Conservation (phyloP, 2,888 invertebrate species). For the Nomada fucata region DNA sequence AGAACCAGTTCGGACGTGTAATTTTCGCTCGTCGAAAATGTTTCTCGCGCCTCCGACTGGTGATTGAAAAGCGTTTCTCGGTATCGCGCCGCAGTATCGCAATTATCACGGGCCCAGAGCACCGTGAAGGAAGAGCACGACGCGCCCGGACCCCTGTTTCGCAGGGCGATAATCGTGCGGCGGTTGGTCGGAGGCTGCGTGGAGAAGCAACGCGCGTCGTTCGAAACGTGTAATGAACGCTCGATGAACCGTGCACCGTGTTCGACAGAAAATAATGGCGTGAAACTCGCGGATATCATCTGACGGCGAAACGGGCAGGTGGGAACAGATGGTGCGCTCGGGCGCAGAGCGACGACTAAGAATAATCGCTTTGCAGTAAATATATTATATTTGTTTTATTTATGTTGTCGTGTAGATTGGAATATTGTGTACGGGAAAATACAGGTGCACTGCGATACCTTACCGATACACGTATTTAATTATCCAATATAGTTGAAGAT, state of each 20-base stretch:
- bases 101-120: constrained; percentile 49
- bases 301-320: neutral
- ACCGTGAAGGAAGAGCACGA: constrained; percentile 31
- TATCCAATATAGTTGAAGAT: no score
- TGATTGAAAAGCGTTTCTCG: constrained; percentile 59
- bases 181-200: constrained; percentile 9
- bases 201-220: neutral
- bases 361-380: no score
- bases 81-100: constrained; percentile 42
- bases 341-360: no score
- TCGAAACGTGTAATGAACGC: constrained; percentile 55
- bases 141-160: constrained; percentile 12
- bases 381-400: no score
- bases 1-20: constrained; percentile 42
- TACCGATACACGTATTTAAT: no score
- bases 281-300: constrained; percentile 13
- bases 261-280: constrained; percentile 45
- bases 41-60: constrained; percentile 47
- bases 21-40: constrained; percentile 51
- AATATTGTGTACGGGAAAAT: no score
- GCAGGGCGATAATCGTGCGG: constrained; percentile 27
- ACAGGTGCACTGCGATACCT: no score
- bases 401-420: no score
- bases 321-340: neutral
- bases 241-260: constrained; percentile 33